phyloP scores from a whole-genome alignment of 2,113 vertebrate genomes.

The Hucho hucho region DNA sequence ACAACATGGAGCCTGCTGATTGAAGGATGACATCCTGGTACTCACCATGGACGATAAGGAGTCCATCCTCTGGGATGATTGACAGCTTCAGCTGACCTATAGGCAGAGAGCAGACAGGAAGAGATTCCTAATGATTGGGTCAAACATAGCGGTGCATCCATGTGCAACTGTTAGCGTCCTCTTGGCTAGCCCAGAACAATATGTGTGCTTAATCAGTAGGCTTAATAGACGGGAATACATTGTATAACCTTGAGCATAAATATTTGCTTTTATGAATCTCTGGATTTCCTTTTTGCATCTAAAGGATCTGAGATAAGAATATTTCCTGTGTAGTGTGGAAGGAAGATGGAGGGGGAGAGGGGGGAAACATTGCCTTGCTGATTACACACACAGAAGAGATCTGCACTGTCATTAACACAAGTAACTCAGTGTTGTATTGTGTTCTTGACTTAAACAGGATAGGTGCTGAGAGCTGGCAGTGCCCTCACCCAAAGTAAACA shows the following conservation, averaged over 20 bases:
- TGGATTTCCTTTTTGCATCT: neutral
- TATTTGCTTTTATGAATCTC: neutral
- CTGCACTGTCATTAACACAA: too few relatives aligned
- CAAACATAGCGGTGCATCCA: too few relatives aligned
- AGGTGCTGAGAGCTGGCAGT: neutral
- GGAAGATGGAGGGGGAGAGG: neutral
- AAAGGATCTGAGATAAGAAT: neutral
- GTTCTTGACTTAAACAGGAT: neutral
- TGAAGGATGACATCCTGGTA: slow-evolving; percentile 8
- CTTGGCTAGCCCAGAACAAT: neutral
- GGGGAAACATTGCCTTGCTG: neutral
- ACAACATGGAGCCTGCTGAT: neutral
- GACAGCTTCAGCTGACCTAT: slow-evolving; percentile 71
- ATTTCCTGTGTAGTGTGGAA: slow-evolving; percentile 1
- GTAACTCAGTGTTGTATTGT: too few relatives aligned
- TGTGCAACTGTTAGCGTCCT: neutral
- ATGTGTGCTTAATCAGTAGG: too few relatives aligned
- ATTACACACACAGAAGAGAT: neutral
- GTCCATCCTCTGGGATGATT: slow-evolving; percentile 49
- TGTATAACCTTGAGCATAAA: too few relatives aligned
- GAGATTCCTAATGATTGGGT: neutral
- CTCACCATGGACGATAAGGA: slow-evolving; percentile 65
- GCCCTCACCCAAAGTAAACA: neutral
- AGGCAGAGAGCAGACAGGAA: slow-evolving; percentile 2
- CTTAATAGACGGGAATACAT: too few relatives aligned